Conservation (phyloP, 2,113 vertebrate species). For the Etheostoma cragini region DNA sequence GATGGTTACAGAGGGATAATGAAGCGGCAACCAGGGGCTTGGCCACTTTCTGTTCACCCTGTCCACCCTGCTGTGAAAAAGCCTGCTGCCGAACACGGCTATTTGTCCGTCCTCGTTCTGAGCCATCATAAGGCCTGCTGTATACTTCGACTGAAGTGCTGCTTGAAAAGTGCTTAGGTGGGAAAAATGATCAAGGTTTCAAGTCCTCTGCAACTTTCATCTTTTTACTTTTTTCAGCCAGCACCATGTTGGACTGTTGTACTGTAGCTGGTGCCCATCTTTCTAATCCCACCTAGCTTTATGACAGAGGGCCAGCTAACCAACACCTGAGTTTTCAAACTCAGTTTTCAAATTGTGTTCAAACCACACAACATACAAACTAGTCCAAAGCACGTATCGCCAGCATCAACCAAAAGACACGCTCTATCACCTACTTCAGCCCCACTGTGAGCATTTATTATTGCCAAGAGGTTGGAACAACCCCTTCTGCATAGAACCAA, state of each 20-base stretch:
- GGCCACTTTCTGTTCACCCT: conserved; percentile 43
- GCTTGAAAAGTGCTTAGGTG: conserved; percentile 33
- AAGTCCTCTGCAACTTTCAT: conserved; percentile 28
- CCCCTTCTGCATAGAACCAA: neutral
- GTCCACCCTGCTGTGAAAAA: conserved; percentile 58
- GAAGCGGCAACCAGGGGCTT: conserved; percentile 65
- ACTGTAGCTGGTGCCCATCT: neutral
- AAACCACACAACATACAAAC: conserved; percentile 16
- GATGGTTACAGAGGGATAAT: conserved; percentile 78
- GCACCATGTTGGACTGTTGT: conserved; percentile 17
- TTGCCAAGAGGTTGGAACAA: conserved; percentile 16
- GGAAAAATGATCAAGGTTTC: conserved; percentile 41
- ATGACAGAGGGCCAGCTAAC: conserved; percentile 26
- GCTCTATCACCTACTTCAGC: conserved; percentile 2
- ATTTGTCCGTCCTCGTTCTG: conserved; percentile 24
- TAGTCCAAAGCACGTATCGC: conserved; percentile 8
- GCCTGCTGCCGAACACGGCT: conserved; percentile 39
- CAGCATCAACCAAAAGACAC: conserved; percentile 14
- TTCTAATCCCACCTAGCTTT: conserved; percentile 19
- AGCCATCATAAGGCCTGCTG: conserved; percentile 22
- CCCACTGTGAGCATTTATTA: conserved; percentile 3
- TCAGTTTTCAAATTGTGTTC: too few relatives aligned
- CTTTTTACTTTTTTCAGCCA: conserved; percentile 30
- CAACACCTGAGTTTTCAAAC: neutral
- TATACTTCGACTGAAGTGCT: conserved; percentile 6